Base-by-base conservation (phyloP, 2,113 vertebrate species). In the Scolopax mira region DNA sequence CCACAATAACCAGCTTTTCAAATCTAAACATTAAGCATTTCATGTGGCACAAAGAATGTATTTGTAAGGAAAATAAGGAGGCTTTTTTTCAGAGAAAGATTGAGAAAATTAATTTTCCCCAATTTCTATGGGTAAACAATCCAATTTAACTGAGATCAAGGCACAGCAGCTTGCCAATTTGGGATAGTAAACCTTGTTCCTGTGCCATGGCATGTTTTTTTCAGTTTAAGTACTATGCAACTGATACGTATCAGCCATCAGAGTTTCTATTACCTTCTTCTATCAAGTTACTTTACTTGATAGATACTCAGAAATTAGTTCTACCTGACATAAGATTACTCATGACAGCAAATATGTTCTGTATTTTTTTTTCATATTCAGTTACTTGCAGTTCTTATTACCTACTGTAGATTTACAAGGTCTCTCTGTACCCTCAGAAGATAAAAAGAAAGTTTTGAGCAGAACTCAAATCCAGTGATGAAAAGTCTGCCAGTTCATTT, bases 41-140 rank as follows among this genome's bases (percentile, higher is more conserved):
- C 42, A 49, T 75, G 70, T 83, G 84, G 48, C 81, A 94, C 54
- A 84, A 95, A 82, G 11, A 84, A 93, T 64, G 23, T 30, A 86
- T 88, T 93, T 93, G 42, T 72, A 35, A 74, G 39, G 72, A 81
- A 96, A 96, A 91, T 65, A 69, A 57, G 6, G 7, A 4, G 11
- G 2, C 11, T 41, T 83, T 58, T 71, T 82, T 85, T 72, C 24
- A 62, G 15, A 58, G 37, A 48, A 87, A 73, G 31, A 83, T 35
- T 86, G 61, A 92, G 84, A 95, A 94, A 93, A 95, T 86, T 64
- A 85, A 55, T 81, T 95, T 88, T 39, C 42, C 25, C 33, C n/a
- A 89, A 44, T 91, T 96, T 95, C 52, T 46, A 2, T 90, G 91
- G 60, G 86, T 83, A 97, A 96, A 96, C 82, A 93, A 90, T 51